Base-by-base conservation (phyloP, 2,797 vertebrate species). In the Darevskia nairensis region DNA sequence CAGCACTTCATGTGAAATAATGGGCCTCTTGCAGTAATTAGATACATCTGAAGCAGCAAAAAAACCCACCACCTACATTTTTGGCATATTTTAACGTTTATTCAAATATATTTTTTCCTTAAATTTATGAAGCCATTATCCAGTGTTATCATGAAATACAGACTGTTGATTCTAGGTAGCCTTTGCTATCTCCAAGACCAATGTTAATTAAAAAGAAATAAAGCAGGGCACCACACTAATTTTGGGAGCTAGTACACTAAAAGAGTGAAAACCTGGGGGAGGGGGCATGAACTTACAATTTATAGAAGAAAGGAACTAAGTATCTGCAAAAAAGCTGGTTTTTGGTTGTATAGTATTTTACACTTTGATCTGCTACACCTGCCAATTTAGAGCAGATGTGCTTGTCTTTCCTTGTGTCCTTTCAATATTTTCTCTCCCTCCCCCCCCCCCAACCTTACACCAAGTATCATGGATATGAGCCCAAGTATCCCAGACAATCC, bases 141-240 rank as follows among this genome's bases (percentile, higher is more conserved):
- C 97, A 97, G 96, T 97, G 97, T 97, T 97, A 96, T 95, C 95
- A 97, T 94, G 93, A 97, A 95, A 95, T 88, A 96, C 89, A 95
- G 92, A 97, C 50, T 95, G 90, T 89, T 96, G 90, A 96, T 95
- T 96, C 93, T 95, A 96, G 81, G 92, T 96, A 97, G 97, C 95
- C 97, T 97, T 96, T 93, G 95, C 95, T 97, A 95, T 93, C 96
- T 97, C 92, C 91, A 96, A 97, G 93, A 97, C 91, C 92, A 97
- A 92, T 87, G 92, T 96, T 95, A 97, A 97, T 93, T 95, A 96
- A 96, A 97, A 93, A 95, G 91, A 71, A 95, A 97, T 95, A 87
- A 96, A 96, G 93, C 95, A 96, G 96, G 95, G 95, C 94, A 96
- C 97, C 95, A 97, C 96, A 96, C 96, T 97, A 96, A 87, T 95